Conservation (phyloP, 1,140 invertebrate genomes). For the honey bee (Apis mellifera) region DNA sequence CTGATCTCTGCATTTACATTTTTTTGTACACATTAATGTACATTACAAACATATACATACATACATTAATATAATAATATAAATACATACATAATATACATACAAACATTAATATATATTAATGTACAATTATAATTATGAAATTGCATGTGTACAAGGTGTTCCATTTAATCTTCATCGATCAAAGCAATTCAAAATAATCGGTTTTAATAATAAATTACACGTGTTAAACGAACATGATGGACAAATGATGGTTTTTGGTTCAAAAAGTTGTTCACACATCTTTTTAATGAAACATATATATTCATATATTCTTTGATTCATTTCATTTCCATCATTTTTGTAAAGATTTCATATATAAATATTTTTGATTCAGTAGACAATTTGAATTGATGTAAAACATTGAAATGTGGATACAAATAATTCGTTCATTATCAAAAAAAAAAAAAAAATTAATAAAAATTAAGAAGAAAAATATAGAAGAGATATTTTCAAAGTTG, state of each 20-base stretch:
- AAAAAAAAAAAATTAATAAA: too few relatives aligned
- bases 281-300: neutral
- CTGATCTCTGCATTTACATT: constrained; percentile 83
- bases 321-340: neutral
- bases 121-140: too few relatives aligned
- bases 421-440: too few relatives aligned
- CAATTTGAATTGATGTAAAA: neutral
- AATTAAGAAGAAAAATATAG: too few relatives aligned
- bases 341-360: neutral
- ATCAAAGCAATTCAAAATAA: neutral
- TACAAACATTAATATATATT: too few relatives aligned
- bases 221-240: neutral
- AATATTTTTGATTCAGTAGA: neutral
- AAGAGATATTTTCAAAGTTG: too few relatives aligned
- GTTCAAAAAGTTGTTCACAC: neutral
- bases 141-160: neutral
- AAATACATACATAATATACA: too few relatives aligned
- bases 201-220: neutral
- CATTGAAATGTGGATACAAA: too few relatives aligned
- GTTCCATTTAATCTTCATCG: neutral
- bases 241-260: neutral
- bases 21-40: neutral
- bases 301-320: neutral
- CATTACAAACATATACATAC: too few relatives aligned
- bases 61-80: too few relatives aligned